Evolutionary conservation across 2,888 invertebrate species (phyloP).

Genomic region (Onchidella celtica): DNA sequence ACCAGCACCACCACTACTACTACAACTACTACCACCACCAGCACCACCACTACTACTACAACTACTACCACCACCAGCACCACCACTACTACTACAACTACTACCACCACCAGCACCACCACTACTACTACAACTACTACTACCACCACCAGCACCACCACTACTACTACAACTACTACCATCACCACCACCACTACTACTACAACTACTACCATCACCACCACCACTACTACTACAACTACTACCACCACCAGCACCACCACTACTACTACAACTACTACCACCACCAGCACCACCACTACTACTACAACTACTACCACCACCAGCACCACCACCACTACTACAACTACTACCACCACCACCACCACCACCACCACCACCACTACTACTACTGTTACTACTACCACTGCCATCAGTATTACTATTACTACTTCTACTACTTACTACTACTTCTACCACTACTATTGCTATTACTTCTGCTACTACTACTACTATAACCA

Average conservation of each 20-base stretch:
- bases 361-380: not conserved
- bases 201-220: constrained; percentile 10
- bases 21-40: constrained; percentile 13
- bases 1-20: not conserved
- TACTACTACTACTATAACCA: not conserved
- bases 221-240: not conserved
- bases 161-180: constrained; percentile 19
- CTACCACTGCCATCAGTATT: not conserved
- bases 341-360: not conserved
- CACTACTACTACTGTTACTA: not conserved
- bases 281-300: not conserved
- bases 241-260: not conserved
- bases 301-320: not conserved
- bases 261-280: not conserved
- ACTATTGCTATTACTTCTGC: no score
- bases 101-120: constrained; percentile 2
- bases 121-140: constrained; percentile 21
- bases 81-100: constrained; percentile 16
- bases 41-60: constrained; percentile 9
- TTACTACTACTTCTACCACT: no score
- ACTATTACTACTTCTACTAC: constrained; percentile 1
- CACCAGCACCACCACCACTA: not conserved
- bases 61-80: constrained; percentile 6
- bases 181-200: constrained; percentile 10
- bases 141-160: not conserved